A percentile compares a stretch with the other conserved stretches of the same genome.
Conservation (phyloP, 2,888 invertebrate species). For the Tridacna gigas region DNA sequence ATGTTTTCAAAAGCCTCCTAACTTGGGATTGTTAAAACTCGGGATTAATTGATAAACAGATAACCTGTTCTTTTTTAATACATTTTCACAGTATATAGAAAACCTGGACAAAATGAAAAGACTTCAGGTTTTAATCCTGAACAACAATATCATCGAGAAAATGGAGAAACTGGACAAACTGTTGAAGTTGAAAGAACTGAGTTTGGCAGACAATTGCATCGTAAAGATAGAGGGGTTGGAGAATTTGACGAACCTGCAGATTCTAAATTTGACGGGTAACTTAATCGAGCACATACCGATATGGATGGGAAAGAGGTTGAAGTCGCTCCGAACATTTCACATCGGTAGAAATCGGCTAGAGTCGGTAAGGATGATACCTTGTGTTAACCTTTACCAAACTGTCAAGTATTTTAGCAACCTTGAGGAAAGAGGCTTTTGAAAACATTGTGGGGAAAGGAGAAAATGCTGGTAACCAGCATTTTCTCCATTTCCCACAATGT, state of each 20-base stretch:
- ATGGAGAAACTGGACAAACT: slow-evolving; percentile 83
- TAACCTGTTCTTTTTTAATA: neutral
- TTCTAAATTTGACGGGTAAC: slow-evolving; percentile 81
- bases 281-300: slow-evolving; percentile 81
- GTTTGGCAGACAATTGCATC: slow-evolving; percentile 80
- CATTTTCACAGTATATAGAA: slow-evolving; percentile 83
- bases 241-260: slow-evolving; percentile 77
- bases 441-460: neutral
- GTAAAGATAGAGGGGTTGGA: slow-evolving; percentile 82
- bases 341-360: slow-evolving; percentile 80
- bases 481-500: neutral
- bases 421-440: neutral
- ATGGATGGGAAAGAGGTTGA: slow-evolving; percentile 81
- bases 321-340: slow-evolving; percentile 78
- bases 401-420: no score
- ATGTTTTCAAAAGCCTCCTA: no score
- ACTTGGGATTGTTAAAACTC: no score
- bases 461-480: neutral
- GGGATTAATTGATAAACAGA: no score
- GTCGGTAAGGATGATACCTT: slow-evolving; percentile 74
- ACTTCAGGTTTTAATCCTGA: slow-evolving; percentile 79
- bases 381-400: neutral
- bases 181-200: slow-evolving; percentile 80
- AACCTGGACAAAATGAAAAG: slow-evolving; percentile 81
- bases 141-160: slow-evolving; percentile 83